Evolutionary conservation across 2,797 vertebrate species (phyloP), one percentile per base, ranked within the genome.

Genomic region (Salmo trutta): DNA sequence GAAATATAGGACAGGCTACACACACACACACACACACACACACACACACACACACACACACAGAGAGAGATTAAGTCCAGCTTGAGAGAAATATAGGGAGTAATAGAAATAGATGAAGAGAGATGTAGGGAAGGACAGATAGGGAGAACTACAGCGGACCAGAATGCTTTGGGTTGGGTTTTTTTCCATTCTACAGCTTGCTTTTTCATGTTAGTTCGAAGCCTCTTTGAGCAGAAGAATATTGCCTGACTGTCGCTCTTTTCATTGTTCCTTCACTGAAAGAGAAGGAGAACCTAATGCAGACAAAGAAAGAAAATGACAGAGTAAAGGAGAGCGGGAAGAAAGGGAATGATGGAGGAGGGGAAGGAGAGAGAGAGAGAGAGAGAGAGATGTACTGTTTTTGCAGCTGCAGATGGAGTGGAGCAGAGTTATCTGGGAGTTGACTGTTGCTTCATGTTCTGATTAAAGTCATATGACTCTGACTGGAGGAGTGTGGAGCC

Each of bases 391-490:
- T 59, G 24, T 8, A 56, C 2, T 59, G 59, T 72, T 78, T 41
- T 65, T 77, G 84, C 87, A 88, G 41, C 41, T 47, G 41, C 41
- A 47, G 81, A 71, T 79, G 78, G 75, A 72, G 74, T 75, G 73
- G 73, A 78, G 41, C 10, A 47, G 12, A 75, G 79, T 82, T 85
- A 82, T 74, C 76, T 78, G 71, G 78, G n/a, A 85, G 78, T 47
- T 14, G 10, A 83, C 81, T 76, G 80, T 86, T 89, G 84, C 88
- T 81, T 86, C 82, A 89, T 90, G 86, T 88, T 85, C 73, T 85
- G 76, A 73, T 85, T 83, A 78, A 82, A 81, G 83, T 85, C 83
- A 83, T 79, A 86, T 87, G 87, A 86, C 77, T 83, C 17, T 65
- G 74, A 47, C 41, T 47, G 10, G 73, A 47, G 41, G 10, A 47